Percentiles rank a stretch among this genome's conserved stretches.
These are phyloP conservation scores for Ceyx margarethae DNA, from an alignment of 2,113 vertebrate genomes.

Conservation along the genomic window DNA sequence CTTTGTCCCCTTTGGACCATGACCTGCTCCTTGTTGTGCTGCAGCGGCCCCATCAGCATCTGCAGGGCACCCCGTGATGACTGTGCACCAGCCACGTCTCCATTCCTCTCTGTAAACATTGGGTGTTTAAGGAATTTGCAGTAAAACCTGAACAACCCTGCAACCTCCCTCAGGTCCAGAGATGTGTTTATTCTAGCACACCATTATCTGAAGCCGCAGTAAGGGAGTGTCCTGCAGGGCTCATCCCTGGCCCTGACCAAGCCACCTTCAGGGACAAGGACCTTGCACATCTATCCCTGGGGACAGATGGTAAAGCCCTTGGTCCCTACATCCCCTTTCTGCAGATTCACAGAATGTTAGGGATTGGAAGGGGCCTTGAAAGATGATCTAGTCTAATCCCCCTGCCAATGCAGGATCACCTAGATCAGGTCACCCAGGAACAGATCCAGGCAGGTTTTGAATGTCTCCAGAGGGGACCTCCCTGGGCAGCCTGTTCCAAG, in stretches of 20 bases:
- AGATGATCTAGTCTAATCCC: too few relatives aligned
- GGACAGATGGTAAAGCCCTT: neutral
- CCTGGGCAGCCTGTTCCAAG: too few relatives aligned
- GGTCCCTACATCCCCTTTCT: neutral
- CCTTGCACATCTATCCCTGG: neutral
- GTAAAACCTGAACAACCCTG: neutral
- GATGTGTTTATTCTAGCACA: neutral
- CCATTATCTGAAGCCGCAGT: neutral
- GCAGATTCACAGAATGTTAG: too few relatives aligned
- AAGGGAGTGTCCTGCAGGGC: neutral
- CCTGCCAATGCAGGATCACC: too few relatives aligned
- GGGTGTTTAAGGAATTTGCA: neutral
- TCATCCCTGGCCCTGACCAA: neutral
- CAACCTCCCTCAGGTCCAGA: neutral
- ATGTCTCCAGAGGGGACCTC: too few relatives aligned
- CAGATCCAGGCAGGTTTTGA: too few relatives aligned
- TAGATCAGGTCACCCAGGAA: too few relatives aligned
- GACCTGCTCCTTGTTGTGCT: neutral
- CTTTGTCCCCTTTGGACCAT: neutral
- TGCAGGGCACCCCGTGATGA: accelerated
- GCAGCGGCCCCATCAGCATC: accelerated
- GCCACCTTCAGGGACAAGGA: neutral
- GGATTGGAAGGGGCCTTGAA: too few relatives aligned
- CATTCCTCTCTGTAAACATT: neutral
- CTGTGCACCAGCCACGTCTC: neutral